These are phyloP conservation scores for Therioaphis trifolii DNA, from an alignment of 2,888 invertebrate species.

Conservation along the genomic window DNA sequence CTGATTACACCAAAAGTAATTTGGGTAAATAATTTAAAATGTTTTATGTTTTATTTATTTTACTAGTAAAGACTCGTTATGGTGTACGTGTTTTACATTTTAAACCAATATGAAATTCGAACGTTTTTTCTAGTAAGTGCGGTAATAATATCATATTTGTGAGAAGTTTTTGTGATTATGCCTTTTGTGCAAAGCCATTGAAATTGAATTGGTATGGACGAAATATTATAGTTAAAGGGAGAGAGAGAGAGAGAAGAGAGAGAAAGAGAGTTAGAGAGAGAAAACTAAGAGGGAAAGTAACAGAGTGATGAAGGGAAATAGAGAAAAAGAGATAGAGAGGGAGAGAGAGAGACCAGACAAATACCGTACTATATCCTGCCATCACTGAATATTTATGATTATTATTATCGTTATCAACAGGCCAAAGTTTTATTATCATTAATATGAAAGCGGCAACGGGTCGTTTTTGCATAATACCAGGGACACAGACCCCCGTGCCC, in stretches of 20 bases:
- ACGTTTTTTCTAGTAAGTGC: too few relatives aligned
- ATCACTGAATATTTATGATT: constrained; percentile 50
- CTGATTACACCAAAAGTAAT: not conserved
- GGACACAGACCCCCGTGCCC: not conserved
- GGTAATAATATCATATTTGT: too few relatives aligned
- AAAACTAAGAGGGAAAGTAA: too few relatives aligned
- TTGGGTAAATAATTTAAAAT: constrained; percentile 6
- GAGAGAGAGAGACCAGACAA: not conserved
- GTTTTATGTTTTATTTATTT: too few relatives aligned
- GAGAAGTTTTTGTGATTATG: constrained; percentile 8
- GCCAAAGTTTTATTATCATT: constrained; percentile 62
- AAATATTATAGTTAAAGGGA: too few relatives aligned
- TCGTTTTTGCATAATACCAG: constrained; percentile 56
- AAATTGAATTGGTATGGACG: constrained; percentile 8
- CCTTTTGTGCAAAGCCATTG: not conserved
- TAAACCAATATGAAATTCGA: too few relatives aligned
- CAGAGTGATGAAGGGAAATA: too few relatives aligned
- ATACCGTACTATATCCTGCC: not conserved
- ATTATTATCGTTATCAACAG: constrained; percentile 62
- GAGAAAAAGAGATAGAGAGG: not conserved
- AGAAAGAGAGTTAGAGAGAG: too few relatives aligned
- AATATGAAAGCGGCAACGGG: constrained; percentile 48
- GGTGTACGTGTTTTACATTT: too few relatives aligned
- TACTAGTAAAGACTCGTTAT: too few relatives aligned
- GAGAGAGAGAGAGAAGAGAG: not conserved